Conservation (phyloP, 2,797 vertebrate genomes). For the Myripristis murdjan region DNA sequence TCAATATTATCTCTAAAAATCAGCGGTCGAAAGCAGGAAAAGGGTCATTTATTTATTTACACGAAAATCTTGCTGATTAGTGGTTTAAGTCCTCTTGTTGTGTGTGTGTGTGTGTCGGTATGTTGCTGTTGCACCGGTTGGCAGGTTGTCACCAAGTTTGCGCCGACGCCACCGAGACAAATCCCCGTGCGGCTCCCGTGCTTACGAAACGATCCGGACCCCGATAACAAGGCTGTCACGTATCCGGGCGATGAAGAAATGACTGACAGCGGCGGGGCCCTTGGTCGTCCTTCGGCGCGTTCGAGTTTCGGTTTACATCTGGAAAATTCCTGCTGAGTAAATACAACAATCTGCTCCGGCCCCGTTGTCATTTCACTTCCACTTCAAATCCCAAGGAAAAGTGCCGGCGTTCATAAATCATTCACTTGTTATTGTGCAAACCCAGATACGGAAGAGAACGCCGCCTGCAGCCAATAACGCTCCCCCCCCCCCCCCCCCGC, state of each 20-base stretch:
- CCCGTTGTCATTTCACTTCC: constrained; percentile 65
- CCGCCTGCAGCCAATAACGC: too few species aligned
- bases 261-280: constrained; percentile 20
- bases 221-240: too few species aligned
- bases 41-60: too few species aligned
- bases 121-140: not conserved
- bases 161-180: constrained; percentile 12
- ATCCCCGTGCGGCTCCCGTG: too few species aligned
- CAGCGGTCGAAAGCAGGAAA: too few species aligned
- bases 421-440: constrained; percentile 75
- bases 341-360: constrained; percentile 64
- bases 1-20: too few species aligned
- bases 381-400: constrained; percentile 64
- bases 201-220: too few species aligned
- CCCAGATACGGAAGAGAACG: constrained; percentile 63
- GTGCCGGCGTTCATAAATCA: constrained; percentile 75
- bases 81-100: too few species aligned
- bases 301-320: constrained; percentile 45
- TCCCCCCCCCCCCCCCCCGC: constrained; percentile 39
- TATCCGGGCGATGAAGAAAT: constrained; percentile 31
- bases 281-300: constrained; percentile 25
- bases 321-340: constrained; percentile 62
- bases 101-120: too few species aligned
- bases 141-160: not conserved
- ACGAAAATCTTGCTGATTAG: too few species aligned